Evolutionary conservation across 92 coral and sea anemone species (phyloP).

Genomic region (Nematostella vectensis): DNA sequence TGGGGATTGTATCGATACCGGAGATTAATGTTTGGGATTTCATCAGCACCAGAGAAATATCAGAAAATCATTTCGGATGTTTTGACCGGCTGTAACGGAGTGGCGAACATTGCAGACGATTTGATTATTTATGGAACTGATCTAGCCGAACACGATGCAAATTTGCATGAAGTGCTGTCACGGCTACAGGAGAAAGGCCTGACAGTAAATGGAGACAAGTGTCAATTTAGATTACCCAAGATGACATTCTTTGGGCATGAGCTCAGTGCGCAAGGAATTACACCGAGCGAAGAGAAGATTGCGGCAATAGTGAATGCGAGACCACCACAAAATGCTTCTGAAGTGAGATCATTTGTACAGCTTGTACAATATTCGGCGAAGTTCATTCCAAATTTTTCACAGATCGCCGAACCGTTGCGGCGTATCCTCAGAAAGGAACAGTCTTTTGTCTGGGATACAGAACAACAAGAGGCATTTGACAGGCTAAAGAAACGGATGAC

Average conservation of each 20-base stretch:
- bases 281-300: conserved; percentile 22
- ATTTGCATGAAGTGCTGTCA: conserved; percentile 26
- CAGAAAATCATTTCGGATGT: too few species aligned
- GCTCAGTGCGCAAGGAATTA: conserved; percentile 4
- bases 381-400: conserved; percentile 23
- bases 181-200: conserved; percentile 29
- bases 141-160: conserved; percentile 25
- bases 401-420: conserved; percentile 18
- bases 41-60: too few species aligned
- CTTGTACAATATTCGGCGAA: conserved; percentile 18
- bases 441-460: conserved; percentile 22
- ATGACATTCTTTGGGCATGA: conserved; percentile 23
- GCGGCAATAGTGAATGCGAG: conserved; percentile 16
- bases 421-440: conserved; percentile 18
- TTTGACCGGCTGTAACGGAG: too few species aligned
- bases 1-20: too few species aligned
- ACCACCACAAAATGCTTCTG: conserved; percentile 15
- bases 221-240: background rate
- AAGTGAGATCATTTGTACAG: background rate
- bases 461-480: conserved; percentile 21
- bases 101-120: conserved; percentile 37
- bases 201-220: conserved; percentile 25
- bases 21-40: too few species aligned
- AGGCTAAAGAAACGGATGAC: conserved; percentile 28
- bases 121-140: conserved; percentile 27